phyloP scores from a whole-genome alignment of 1,140 invertebrate genomes.

The Calliphora vicina region DNA sequence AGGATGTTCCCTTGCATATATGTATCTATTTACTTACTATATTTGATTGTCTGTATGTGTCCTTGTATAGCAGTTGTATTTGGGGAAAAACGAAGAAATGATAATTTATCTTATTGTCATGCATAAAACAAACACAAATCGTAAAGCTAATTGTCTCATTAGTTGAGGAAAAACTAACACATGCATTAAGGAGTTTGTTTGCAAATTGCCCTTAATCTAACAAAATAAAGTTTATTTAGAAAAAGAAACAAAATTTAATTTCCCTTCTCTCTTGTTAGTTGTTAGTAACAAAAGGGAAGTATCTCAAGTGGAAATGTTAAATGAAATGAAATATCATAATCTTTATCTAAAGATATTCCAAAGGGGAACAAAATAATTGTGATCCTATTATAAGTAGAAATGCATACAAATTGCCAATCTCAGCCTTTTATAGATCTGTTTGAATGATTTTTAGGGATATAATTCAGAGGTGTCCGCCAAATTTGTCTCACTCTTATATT shows the following conservation, averaged over 20 bases:
- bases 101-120: conserved; percentile 33
- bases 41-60: neutral
- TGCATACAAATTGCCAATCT: no score
- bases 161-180: conserved; percentile 13
- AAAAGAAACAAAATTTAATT: neutral
- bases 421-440: no score
- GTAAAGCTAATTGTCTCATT: conserved; percentile 32
- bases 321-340: no score
- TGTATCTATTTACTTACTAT: neutral
- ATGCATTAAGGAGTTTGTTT: neutral
- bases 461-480: no score
- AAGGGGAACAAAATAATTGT: no score
- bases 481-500: no score
- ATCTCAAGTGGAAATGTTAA: neutral
- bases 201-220: conserved; percentile 24
- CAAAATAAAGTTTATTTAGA: neutral
- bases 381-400: no score
- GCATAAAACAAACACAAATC: conserved; percentile 28
- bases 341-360: no score
- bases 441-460: no score
- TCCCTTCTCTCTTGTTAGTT: neutral
- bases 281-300: neutral
- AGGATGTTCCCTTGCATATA: neutral
- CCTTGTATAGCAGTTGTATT: no score
- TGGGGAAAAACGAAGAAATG: neutral